A percentile compares a stretch with the other conserved stretches of the same genome.
Conservation (phyloP, 1,140 invertebrate genomes). For the Drosophila mojavensis region DNA sequence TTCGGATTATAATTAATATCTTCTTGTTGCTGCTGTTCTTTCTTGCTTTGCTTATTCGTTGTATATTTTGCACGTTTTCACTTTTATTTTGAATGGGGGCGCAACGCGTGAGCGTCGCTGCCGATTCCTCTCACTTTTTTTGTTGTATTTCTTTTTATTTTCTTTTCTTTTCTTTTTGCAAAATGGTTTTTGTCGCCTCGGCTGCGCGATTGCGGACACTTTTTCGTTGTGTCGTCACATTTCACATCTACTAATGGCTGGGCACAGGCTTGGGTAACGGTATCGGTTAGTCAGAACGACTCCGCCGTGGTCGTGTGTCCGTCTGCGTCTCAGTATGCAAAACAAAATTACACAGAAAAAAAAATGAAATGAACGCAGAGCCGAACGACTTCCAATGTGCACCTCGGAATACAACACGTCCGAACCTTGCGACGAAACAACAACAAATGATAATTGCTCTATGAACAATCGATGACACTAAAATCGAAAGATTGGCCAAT, state of each 20-base stretch:
- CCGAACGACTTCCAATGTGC: constrained; percentile 31
- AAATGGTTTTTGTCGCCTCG: constrained; percentile 32
- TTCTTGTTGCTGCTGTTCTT: constrained; percentile 39
- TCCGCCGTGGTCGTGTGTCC: constrained; percentile 37
- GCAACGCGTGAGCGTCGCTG: constrained; percentile 48
- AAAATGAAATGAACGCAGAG: constrained; percentile 44
- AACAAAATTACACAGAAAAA: constrained; percentile 55
- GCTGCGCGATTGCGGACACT: constrained; percentile 45
- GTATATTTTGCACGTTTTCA: constrained; percentile 71
- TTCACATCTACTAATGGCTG: constrained; percentile 43
- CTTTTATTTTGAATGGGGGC: constrained; percentile 67
- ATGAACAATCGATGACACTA: constrained; percentile 13
- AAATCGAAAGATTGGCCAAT: constrained; percentile 7
- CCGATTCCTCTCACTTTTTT: constrained; percentile 52
- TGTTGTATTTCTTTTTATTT: constrained; percentile 11
- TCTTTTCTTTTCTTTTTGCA: constrained; percentile 27
- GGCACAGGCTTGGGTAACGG: constrained; percentile 28
- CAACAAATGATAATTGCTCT: constrained; percentile 39
- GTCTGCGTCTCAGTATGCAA: constrained; percentile 36
- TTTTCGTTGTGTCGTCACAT: constrained; percentile 48
- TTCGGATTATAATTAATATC: constrained; percentile 24
- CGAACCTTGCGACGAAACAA: constrained; percentile 48
- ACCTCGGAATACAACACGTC: constrained; percentile 25
- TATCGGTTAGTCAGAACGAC: constrained; percentile 37
- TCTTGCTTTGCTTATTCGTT: constrained; percentile 27